Percentiles rank a stretch among this genome's conserved stretches.
Evolutionary conservation across 2,888 invertebrate genomes (phyloP).

Genomic region (Apodemia duryi): DNA sequence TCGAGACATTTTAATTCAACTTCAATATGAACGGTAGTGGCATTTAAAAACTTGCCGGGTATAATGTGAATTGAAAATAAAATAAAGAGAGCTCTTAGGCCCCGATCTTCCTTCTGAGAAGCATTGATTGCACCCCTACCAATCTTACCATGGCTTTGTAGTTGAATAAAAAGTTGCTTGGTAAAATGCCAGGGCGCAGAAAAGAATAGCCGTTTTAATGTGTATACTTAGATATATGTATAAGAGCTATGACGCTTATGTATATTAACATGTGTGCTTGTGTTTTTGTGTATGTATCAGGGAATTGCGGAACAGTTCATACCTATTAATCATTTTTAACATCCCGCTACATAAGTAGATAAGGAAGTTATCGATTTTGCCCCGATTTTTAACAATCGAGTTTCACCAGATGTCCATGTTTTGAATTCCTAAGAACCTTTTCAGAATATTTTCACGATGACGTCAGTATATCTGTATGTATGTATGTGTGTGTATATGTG

Average conservation of each 20-base stretch:
- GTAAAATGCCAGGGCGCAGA: constrained; percentile 53
- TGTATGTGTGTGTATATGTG: too few relatives aligned
- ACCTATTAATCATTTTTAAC: too few relatives aligned
- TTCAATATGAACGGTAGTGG: constrained; percentile 39
- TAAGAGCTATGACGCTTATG: constrained; percentile 52
- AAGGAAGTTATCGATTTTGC: too few relatives aligned
- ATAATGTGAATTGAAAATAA: constrained; percentile 50
- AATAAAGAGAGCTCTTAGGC: constrained; percentile 52
- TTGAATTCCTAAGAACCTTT: too few relatives aligned
- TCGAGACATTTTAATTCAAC: constrained; percentile 36
- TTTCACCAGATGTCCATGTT: too few relatives aligned
- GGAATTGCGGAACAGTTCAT: too few relatives aligned
- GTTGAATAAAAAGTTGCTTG: constrained; percentile 69
- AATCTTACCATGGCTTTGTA: constrained; percentile 53
- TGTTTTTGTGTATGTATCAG: background rate
- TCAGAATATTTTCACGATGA: too few relatives aligned
- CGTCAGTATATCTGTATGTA: too few relatives aligned
- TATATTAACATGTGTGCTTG: constrained; percentile 9
- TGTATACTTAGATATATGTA: constrained; percentile 40
- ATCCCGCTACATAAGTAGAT: too few relatives aligned
- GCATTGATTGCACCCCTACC: constrained; percentile 64
- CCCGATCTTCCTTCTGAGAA: constrained; percentile 52
- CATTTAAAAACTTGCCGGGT: constrained; percentile 50
- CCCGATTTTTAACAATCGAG: too few relatives aligned
- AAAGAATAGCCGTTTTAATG: constrained; percentile 53